A percentile compares a stretch with the other conserved stretches of the same genome.
phyloP scores from a whole-genome alignment of 2,113 vertebrate species.

The Antidorcas marsupialis region DNA sequence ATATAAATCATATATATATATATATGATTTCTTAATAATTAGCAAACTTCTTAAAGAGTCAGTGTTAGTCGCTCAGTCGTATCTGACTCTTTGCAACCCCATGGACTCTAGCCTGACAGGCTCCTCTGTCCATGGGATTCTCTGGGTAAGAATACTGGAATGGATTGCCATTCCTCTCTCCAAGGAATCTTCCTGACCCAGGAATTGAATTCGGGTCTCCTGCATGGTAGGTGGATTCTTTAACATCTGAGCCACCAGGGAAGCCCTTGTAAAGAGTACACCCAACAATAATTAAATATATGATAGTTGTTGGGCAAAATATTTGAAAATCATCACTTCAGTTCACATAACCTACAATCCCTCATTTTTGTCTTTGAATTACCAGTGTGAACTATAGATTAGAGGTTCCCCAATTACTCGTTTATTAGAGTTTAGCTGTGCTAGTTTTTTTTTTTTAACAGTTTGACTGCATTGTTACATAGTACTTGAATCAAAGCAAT shows the following conservation, averaged over 20 bases:
- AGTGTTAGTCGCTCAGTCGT: neutral
- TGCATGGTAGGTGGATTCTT: neutral
- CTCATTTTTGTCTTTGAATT: neutral
- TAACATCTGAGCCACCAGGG: neutral
- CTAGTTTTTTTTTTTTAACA: neutral
- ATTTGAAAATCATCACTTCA: slow-evolving; percentile 11
- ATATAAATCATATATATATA: neutral
- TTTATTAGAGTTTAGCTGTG: neutral
- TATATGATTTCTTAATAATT: neutral
- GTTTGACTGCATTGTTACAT: neutral
- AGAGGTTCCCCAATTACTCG: neutral
- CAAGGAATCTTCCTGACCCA: neutral
- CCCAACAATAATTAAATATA: neutral
- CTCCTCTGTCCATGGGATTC: neutral
- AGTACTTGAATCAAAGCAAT: neutral
- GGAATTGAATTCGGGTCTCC: neutral
- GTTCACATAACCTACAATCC: neutral
- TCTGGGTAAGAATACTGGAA: neutral
- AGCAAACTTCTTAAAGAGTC: neutral
- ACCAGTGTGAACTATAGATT: neutral
- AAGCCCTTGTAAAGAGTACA: neutral
- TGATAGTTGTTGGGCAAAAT: neutral
- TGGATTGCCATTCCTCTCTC: neutral
- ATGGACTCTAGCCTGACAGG: neutral
- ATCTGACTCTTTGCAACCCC: neutral